phyloP scores from a whole-genome alignment of 2,888 invertebrate species.

The Lathronympha strigana region DNA sequence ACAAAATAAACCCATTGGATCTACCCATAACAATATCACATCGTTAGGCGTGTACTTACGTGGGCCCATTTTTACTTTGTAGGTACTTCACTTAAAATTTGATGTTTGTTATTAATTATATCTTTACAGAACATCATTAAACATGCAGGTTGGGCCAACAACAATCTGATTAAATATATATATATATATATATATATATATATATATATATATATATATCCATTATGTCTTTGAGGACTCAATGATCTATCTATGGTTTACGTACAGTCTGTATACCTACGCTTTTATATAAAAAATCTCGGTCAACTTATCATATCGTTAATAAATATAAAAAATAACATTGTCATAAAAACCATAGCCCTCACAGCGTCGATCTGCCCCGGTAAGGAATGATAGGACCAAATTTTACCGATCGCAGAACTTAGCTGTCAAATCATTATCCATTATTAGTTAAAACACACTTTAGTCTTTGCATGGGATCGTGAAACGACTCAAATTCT shows the following conservation, averaged over 20 bases:
- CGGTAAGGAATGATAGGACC: constrained; percentile 87
- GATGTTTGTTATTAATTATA: constrained; percentile 20
- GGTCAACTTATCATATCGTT: constrained; percentile 42
- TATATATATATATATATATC: too few species aligned
- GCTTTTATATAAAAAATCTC: constrained; percentile 47
- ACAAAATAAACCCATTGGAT: constrained; percentile 77
- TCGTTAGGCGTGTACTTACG: constrained; percentile 75
- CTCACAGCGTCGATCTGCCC: constrained; percentile 65
- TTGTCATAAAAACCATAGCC: constrained; percentile 55
- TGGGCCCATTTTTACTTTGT: constrained; percentile 73
- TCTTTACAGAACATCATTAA: constrained; percentile 26
- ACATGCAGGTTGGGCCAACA: constrained; percentile 23
- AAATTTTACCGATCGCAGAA: constrained; percentile 85
- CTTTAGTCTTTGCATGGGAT: constrained; percentile 58
- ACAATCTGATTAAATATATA: constrained; percentile 32
- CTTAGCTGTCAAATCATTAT: constrained; percentile 51
- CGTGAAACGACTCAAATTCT: constrained; percentile 13
- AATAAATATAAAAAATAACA: constrained; percentile 59
- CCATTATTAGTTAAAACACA: constrained; percentile 61
- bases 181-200: too few species aligned
- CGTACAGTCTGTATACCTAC: constrained; percentile 17
- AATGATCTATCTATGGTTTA: constrained; percentile 3
- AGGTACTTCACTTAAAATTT: constrained; percentile 52
- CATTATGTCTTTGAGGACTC: constrained; percentile 10
- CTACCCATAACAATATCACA: constrained; percentile 81